phyloP scores from a whole-genome alignment of 2,888 invertebrate species.

The Torymus aiolomorphi region DNA sequence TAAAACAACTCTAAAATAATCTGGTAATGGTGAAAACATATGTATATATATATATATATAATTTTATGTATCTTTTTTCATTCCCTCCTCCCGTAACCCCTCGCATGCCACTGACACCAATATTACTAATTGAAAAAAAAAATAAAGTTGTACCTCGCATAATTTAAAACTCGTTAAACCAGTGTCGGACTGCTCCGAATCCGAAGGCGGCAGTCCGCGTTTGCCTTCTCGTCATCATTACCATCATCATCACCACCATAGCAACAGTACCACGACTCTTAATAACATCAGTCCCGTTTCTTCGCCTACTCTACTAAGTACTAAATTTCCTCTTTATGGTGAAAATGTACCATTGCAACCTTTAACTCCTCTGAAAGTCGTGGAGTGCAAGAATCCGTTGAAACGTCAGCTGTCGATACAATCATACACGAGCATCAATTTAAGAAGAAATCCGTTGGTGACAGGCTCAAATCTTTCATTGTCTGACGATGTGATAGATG shows the following conservation, averaged over 20 bases:
- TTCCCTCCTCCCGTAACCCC: slow-evolving; percentile 62
- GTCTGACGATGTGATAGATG: slow-evolving; percentile 73
- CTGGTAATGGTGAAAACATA: slow-evolving; percentile 34
- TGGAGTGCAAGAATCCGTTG: slow-evolving; percentile 58
- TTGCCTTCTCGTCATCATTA: slow-evolving; percentile 58
- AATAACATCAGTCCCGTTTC: slow-evolving; percentile 58
- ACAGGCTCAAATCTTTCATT: slow-evolving; percentile 65
- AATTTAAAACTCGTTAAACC: slow-evolving; percentile 52
- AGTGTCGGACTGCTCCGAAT: slow-evolving; percentile 64
- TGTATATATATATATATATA: slow-evolving; percentile 52
- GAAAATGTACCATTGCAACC: slow-evolving; percentile 57
- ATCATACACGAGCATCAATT: slow-evolving; percentile 49
- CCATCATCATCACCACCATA: slow-evolving; percentile 32
- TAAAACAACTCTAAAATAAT: slow-evolving; percentile 14
- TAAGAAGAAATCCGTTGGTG: background rate
- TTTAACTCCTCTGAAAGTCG: slow-evolving; percentile 58
- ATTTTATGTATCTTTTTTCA: slow-evolving; percentile 61
- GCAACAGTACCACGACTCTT: background rate
- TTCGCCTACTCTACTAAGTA: slow-evolving; percentile 58
- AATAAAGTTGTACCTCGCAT: slow-evolving; percentile 59
- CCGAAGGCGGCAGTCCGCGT: slow-evolving; percentile 66
- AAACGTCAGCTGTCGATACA: slow-evolving; percentile 57
- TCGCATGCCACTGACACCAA: slow-evolving; percentile 49
- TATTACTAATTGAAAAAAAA: slow-evolving; percentile 19
- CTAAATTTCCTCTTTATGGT: slow-evolving; percentile 63